These are phyloP conservation scores for Aplysia californica DNA, from an alignment of 1,140 invertebrate genomes.

Conservation along the genomic window DNA sequence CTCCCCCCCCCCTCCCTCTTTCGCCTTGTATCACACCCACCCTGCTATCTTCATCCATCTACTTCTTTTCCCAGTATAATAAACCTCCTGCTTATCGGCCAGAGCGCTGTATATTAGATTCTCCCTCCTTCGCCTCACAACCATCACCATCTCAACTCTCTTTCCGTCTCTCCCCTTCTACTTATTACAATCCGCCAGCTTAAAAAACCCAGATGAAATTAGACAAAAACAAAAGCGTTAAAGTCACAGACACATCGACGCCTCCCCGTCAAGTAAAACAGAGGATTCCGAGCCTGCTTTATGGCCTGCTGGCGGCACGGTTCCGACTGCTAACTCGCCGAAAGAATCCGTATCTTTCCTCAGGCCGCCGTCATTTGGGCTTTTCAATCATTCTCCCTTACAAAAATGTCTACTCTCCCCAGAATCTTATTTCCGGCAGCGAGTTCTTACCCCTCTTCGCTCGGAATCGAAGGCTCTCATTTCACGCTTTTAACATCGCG, in stretches of 20 bases:
- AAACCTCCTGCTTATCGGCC: too few species aligned
- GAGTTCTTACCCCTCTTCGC: not conserved
- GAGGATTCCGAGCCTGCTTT: not conserved
- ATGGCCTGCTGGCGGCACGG: not conserved
- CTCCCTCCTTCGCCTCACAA: too few species aligned
- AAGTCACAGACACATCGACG: not conserved
- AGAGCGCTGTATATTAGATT: too few species aligned
- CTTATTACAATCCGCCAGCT: too few species aligned
- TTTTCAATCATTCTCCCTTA: slow-evolving; percentile 2
- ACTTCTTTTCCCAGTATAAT: too few species aligned
- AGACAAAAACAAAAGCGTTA: not conserved
- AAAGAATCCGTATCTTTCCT: not conserved
- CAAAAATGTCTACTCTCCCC: not conserved
- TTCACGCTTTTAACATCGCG: not conserved
- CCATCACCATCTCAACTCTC: too few species aligned
- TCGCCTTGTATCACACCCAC: too few species aligned
- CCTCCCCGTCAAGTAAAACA: not conserved
- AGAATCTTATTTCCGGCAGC: not conserved
- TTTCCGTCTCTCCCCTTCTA: too few species aligned
- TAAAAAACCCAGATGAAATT: not conserved
- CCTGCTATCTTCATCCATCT: too few species aligned
- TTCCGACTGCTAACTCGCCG: not conserved
- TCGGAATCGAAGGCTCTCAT: not conserved
- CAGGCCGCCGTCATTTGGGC: not conserved
- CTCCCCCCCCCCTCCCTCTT: too few species aligned